Conservation (phyloP, 1,140 invertebrate genomes). For the Galendromus occidentalis region DNA sequence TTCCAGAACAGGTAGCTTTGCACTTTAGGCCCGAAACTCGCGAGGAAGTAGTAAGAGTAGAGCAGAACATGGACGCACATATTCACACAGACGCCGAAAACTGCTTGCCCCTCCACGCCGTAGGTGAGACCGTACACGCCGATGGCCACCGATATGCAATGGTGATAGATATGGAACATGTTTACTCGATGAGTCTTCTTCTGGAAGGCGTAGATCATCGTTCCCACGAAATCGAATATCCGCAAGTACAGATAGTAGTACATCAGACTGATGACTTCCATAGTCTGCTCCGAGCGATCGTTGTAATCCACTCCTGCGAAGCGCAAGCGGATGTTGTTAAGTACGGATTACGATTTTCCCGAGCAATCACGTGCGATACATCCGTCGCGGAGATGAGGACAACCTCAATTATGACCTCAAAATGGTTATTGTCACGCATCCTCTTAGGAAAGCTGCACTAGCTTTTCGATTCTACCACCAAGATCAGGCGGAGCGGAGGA, state of each 20-base stretch:
- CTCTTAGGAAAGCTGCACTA: too few species aligned
- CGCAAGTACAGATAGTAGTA: not conserved
- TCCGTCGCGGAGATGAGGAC: too few species aligned
- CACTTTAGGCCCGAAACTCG: conserved; percentile 30
- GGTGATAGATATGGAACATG: conserved; percentile 3
- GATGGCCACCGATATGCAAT: not conserved
- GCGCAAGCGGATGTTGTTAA: too few species aligned
- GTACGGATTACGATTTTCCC: too few species aligned
- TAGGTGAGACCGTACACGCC: not conserved
- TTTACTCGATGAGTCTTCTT: not conserved
- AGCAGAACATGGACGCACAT: conserved; percentile 51
- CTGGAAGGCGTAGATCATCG: not conserved
- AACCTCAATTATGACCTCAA: too few species aligned
- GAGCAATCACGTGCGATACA: too few species aligned
- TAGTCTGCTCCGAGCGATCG: not conserved
- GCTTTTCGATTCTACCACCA: too few species aligned
- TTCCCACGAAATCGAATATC: conserved; percentile 8
- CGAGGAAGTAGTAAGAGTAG: conserved; percentile 33
- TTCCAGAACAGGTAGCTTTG: conserved; percentile 35
- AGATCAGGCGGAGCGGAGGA: too few species aligned
- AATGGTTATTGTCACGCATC: too few species aligned
- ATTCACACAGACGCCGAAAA: conserved; percentile 35
- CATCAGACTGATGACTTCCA: not conserved
- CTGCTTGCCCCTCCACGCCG: not conserved
- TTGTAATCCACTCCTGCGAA: conserved; percentile 3